Conservation (phyloP, 1,140 invertebrate species). For the Drosophila grimshawi region DNA sequence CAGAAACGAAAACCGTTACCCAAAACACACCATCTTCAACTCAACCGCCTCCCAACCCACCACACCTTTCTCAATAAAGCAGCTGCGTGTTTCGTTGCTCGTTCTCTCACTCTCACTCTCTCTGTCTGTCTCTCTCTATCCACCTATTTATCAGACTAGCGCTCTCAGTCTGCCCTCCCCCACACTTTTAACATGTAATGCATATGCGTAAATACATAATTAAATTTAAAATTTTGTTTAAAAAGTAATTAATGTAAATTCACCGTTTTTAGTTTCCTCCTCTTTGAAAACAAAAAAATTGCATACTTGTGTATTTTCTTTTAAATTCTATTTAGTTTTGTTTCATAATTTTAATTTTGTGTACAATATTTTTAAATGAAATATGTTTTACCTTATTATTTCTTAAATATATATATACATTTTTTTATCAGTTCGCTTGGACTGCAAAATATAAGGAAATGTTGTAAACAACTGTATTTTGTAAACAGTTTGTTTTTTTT, state of each 20-base stretch:
- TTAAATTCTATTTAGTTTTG: conserved; percentile 58
- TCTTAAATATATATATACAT: conserved; percentile 22
- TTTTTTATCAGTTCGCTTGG: conserved; percentile 42
- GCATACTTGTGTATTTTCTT: conserved; percentile 55
- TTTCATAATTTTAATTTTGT: conserved; percentile 59
- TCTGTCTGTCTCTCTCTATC: neutral
- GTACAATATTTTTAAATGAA: conserved; percentile 43
- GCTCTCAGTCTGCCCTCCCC: conserved; percentile 41
- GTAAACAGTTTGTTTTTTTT: conserved; percentile 54
- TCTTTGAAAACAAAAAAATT: conserved; percentile 26
- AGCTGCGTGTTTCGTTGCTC: conserved; percentile 25
- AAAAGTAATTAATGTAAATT: conserved; percentile 56
- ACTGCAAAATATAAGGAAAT: conserved; percentile 42
- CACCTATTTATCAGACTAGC: conserved; percentile 16
- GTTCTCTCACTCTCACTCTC: neutral
- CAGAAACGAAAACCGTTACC: neutral
- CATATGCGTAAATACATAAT: conserved; percentile 54
- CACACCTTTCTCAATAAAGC: neutral
- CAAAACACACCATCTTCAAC: too few relatives aligned
- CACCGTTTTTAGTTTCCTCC: conserved; percentile 49
- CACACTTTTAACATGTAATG: conserved; percentile 55
- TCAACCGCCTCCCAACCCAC: too few relatives aligned
- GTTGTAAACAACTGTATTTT: conserved; percentile 54
- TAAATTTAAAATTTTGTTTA: conserved; percentile 47
- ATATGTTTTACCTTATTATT: conserved; percentile 38